phyloP scores from a whole-genome alignment of 1,140 invertebrate species.

The Pseudobourletiella spinata region DNA sequence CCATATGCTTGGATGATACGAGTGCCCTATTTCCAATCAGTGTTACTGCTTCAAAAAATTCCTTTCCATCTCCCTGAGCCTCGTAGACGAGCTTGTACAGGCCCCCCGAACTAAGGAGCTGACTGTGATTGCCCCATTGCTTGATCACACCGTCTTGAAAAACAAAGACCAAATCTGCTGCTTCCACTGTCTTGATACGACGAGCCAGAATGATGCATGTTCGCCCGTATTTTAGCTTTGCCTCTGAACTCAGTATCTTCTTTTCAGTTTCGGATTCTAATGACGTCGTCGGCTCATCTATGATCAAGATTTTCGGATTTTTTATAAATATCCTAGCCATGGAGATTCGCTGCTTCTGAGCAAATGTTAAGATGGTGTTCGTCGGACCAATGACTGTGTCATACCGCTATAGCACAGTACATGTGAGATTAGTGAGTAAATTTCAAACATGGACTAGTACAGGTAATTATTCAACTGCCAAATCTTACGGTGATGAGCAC shows the following conservation, averaged over 20 bases:
- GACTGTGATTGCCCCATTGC: conserved; percentile 47
- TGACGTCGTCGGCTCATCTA: not conserved
- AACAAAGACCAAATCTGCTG: conserved; percentile 52
- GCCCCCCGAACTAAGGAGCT: conserved; percentile 40
- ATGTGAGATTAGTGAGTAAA: too few species aligned
- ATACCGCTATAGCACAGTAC: too few species aligned
- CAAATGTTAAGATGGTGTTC: conserved; percentile 55
- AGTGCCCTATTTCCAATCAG: too few species aligned
- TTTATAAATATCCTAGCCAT: not conserved
- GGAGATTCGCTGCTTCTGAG: not conserved
- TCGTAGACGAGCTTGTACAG: not conserved
- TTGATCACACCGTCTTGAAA: conserved; percentile 45
- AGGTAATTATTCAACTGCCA: too few species aligned
- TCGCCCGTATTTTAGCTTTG: conserved; percentile 39
- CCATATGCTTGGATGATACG: too few species aligned
- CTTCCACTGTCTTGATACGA: conserved; percentile 57
- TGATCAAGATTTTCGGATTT: conserved; percentile 1
- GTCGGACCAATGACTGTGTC: conserved; percentile 53
- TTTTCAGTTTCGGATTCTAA: conserved; percentile 35
- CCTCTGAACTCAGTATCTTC: conserved; percentile 42
- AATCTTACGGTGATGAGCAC: too few species aligned
- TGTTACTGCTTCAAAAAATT: too few species aligned
- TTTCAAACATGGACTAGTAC: too few species aligned
- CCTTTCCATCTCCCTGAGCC: not conserved
- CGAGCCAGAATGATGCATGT: conserved; percentile 52